Conservation (phyloP, 2,888 invertebrate genomes). For the Yponomeuta malinellus region DNA sequence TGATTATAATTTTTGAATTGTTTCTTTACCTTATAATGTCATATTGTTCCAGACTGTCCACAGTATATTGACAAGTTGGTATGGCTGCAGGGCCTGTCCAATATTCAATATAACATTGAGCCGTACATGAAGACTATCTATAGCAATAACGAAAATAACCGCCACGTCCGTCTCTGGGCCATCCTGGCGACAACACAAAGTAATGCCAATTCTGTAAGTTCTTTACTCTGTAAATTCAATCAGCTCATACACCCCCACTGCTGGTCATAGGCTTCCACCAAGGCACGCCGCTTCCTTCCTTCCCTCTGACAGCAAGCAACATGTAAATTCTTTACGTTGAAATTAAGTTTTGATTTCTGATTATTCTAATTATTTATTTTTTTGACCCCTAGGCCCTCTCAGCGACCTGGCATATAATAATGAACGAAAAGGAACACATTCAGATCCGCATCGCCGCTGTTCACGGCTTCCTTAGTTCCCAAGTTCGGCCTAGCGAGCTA, state of each 20-base stretch:
- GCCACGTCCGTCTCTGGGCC: constrained; percentile 81
- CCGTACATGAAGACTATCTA: constrained; percentile 56
- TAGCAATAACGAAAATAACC: constrained; percentile 54
- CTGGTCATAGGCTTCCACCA: no score
- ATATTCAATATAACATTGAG: constrained; percentile 59
- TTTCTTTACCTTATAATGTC: no score
- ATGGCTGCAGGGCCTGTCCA: constrained; percentile 82
- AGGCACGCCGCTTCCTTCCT: no score
- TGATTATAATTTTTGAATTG: no score
- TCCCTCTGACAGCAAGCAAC: no score
- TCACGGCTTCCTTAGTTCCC: constrained; percentile 78
- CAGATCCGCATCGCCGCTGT: constrained; percentile 81
- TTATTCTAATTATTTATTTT: background rate
- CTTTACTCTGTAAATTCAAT: constrained; percentile 39
- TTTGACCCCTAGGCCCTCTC: constrained; percentile 58
- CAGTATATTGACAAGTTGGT: constrained; percentile 81
- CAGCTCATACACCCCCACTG: no score
- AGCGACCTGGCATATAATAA: constrained; percentile 78
- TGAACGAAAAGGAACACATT: constrained; percentile 79
- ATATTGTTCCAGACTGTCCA: constrained; percentile 69
- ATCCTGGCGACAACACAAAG: constrained; percentile 76
- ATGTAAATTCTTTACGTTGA: no score
- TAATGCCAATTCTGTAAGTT: constrained; percentile 59
- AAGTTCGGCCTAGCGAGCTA: constrained; percentile 79
- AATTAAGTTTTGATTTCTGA: no score